phyloP scores from a whole-genome alignment of 1,140 invertebrate genomes.

The Diorhabda sublineata region DNA sequence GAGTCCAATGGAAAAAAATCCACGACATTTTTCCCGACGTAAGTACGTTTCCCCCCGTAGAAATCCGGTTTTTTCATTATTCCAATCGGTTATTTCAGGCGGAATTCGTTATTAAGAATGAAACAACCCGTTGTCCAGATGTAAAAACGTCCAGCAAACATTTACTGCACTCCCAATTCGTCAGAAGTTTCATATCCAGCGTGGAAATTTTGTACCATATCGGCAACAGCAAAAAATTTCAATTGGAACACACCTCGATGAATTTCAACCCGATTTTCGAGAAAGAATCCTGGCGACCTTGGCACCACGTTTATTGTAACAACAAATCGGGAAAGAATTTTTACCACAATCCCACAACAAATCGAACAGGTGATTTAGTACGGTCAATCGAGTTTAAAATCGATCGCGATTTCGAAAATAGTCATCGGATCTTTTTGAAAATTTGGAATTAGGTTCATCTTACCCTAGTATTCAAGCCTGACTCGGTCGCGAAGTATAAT shows the following conservation, averaged over 20 bases:
- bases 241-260: constrained; percentile 28
- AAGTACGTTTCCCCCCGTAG: neutral
- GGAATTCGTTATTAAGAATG: constrained; percentile 28
- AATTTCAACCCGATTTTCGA: constrained; percentile 27
- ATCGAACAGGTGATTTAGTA: constrained; percentile 28
- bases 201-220: constrained; percentile 38
- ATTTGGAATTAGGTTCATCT: no score
- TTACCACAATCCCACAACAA: constrained; percentile 33
- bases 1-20: neutral
- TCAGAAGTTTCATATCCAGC: constrained; percentile 34
- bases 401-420: no score
- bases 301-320: constrained; percentile 42
- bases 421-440: no score
- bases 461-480: no score
- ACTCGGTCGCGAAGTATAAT: no score
- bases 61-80: neutral
- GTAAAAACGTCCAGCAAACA: constrained; percentile 33
- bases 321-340: constrained; percentile 33
- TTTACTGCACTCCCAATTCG: constrained; percentile 34
- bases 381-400: no score
- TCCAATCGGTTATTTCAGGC: constrained; percentile 17
- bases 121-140: constrained; percentile 28
- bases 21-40: neutral
- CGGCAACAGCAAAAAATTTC: constrained; percentile 26
- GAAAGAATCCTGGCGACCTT: constrained; percentile 35